A percentile compares a stretch with the other conserved stretches of the same genome.
These are phyloP conservation scores for Eledona agricola DNA, from an alignment of 2,888 invertebrate species.

Conservation along the genomic window DNA sequence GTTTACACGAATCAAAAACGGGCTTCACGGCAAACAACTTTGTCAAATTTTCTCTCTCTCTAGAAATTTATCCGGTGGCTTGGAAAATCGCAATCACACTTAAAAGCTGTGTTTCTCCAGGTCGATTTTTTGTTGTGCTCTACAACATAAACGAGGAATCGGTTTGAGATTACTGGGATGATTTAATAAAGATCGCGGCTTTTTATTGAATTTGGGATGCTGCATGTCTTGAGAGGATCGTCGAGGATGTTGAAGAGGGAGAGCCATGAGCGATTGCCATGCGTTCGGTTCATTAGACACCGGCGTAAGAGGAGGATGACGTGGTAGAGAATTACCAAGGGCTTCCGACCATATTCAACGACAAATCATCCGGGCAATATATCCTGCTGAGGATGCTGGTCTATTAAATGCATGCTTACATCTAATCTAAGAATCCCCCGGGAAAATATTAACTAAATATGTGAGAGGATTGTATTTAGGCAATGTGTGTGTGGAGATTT, in stretches of 20 bases:
- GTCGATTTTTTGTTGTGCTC: too few relatives aligned
- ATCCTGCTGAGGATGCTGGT: conserved; percentile 32
- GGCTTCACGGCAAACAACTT: background rate
- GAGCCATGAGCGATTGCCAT: conserved; percentile 39
- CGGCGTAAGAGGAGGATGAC: conserved; percentile 35
- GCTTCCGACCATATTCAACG: conserved; percentile 37
- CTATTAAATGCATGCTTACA: conserved; percentile 36
- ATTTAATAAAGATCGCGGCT: too few relatives aligned
- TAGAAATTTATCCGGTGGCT: conserved; percentile 7
- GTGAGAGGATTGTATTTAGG: conserved; percentile 29
- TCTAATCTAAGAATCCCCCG: conserved; percentile 23
- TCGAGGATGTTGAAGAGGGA: conserved; percentile 21
- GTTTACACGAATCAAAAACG: conserved; percentile 24
- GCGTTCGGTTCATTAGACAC: conserved; percentile 37
- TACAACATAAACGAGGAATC: too few relatives aligned
- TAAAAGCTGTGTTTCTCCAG: too few relatives aligned
- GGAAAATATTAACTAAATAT: conserved; percentile 20
- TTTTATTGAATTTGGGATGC: conserved; percentile 31
- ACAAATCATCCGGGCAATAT: conserved; percentile 39
- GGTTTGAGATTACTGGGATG: too few relatives aligned
- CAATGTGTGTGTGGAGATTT: conserved; percentile 26
- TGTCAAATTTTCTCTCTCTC: conserved; percentile 10
- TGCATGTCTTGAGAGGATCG: conserved; percentile 23
- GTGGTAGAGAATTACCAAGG: conserved; percentile 36
- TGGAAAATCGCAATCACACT: conserved; percentile 26